These are phyloP conservation scores for Yponomeuta cagnagella DNA, from an alignment of 2,888 invertebrate genomes.

Conservation along the genomic window DNA sequence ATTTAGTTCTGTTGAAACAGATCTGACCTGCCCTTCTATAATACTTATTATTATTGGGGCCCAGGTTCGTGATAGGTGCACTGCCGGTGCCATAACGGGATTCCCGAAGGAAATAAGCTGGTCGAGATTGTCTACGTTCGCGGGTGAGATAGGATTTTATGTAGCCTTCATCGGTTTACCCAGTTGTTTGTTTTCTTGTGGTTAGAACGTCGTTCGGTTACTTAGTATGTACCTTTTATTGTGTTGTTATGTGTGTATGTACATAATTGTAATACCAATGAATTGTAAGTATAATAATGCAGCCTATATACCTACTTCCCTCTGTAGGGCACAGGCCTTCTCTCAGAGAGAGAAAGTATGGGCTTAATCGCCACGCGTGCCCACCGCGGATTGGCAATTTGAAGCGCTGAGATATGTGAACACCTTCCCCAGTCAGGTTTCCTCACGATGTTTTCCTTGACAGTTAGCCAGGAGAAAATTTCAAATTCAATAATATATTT, in stretches of 20 bases:
- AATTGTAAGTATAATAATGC: too few species aligned
- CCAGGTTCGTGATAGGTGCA: constrained; percentile 48
- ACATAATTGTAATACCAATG: too few species aligned
- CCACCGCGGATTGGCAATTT: too few species aligned
- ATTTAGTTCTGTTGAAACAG: neutral
- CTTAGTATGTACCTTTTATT: neutral
- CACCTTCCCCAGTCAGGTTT: too few species aligned
- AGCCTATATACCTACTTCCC: too few species aligned
- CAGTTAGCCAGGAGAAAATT: too few species aligned
- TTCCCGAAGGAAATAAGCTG: constrained; percentile 61
- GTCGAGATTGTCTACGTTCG: constrained; percentile 30
- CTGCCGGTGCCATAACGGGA: constrained; percentile 43
- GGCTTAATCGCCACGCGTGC: too few species aligned
- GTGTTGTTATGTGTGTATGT: neutral
- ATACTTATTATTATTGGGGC: neutral
- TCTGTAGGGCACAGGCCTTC: too few species aligned
- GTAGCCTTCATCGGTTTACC: neutral
- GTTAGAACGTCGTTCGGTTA: neutral
- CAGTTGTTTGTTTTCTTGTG: neutral
- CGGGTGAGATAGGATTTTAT: constrained; percentile 20
- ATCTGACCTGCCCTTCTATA: neutral
- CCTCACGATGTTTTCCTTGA: too few species aligned
- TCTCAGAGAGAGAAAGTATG: too few species aligned
- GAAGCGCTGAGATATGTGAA: too few species aligned
- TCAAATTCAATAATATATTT: too few species aligned